Percentiles rank a stretch among this genome's conserved stretches.
These are phyloP conservation scores for Hippasteria phrygiana DNA, from an alignment of 53 echinoderm and acorn worm genomes.

Conservation along the genomic window DNA sequence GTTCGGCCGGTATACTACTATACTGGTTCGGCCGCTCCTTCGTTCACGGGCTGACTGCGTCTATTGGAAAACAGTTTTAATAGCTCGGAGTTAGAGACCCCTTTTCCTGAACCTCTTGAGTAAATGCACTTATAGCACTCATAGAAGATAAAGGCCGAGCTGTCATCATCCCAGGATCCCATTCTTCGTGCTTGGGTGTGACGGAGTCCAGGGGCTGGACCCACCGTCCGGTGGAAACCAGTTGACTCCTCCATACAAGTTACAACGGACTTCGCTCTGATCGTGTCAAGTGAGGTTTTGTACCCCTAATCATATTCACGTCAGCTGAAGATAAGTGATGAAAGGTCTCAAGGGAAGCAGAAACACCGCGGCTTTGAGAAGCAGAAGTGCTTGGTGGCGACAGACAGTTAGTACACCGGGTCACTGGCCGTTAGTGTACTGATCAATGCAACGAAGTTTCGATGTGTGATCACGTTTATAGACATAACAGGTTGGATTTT, in stretches of 20 bases:
- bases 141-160: neutral
- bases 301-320: constrained; percentile 29
- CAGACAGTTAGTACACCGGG: constrained; percentile 15
- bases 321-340: constrained; percentile 53
- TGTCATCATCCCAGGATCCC: neutral
- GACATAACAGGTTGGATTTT: no score
- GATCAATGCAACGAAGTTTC: neutral
- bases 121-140: constrained; percentile 8
- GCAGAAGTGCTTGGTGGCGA: constrained; percentile 35
- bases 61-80: neutral
- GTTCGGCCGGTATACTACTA: no score
- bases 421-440: constrained; percentile 30
- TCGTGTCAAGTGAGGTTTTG: constrained; percentile 26
- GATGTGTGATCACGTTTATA: no score
- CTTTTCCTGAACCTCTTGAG: neutral
- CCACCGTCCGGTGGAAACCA: constrained; percentile 7
- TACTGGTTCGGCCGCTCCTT: neutral
- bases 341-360: constrained; percentile 12
- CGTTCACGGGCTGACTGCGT: neutral
- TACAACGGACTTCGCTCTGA: neutral
- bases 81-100: neutral
- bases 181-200: constrained; percentile 10
- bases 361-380: neutral
- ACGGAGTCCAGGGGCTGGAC: constrained; percentile 9
- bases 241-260: neutral